A percentile compares a stretch with the other conserved stretches of the same genome.
Conservation (phyloP, 2,113 vertebrate species). For the Urocitellus parryii region DNA sequence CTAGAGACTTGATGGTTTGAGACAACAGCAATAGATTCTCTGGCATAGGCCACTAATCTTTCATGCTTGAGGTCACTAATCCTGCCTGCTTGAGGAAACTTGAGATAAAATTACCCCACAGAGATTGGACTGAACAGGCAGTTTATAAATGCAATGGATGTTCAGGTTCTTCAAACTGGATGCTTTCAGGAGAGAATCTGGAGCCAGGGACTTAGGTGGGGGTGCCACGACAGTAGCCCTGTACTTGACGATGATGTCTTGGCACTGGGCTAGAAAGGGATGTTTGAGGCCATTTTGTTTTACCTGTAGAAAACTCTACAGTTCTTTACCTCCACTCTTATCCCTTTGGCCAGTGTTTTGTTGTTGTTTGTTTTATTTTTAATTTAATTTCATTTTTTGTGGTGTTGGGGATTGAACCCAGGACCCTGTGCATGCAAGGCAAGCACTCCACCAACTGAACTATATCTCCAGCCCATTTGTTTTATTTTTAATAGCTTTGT, state of each 20-base stretch:
- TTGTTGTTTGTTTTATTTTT: not conserved
- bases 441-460: too few relatives aligned
- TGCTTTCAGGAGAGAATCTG: not conserved
- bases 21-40: slow-evolving; percentile 33
- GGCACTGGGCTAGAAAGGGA: not conserved
- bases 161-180: not conserved
- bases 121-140: not conserved
- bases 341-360: not conserved
- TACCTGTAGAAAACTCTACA: not conserved
- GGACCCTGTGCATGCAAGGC: too few relatives aligned
- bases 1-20: slow-evolving; percentile 36
- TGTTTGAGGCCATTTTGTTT: not conserved
- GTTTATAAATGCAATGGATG: not conserved
- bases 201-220: not conserved
- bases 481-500: not conserved
- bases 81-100: not conserved
- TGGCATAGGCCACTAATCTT: not conserved
- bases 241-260: not conserved
- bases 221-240: not conserved
- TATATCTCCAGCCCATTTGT: too few relatives aligned
- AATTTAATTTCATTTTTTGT: not conserved
- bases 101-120: not conserved
- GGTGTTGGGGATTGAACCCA: too few relatives aligned
- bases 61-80: not conserved
- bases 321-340: slow-evolving; percentile 35